Evolutionary conservation across 2,113 vertebrate genomes (phyloP).

Genomic region (Mionectes macconnelli): DNA sequence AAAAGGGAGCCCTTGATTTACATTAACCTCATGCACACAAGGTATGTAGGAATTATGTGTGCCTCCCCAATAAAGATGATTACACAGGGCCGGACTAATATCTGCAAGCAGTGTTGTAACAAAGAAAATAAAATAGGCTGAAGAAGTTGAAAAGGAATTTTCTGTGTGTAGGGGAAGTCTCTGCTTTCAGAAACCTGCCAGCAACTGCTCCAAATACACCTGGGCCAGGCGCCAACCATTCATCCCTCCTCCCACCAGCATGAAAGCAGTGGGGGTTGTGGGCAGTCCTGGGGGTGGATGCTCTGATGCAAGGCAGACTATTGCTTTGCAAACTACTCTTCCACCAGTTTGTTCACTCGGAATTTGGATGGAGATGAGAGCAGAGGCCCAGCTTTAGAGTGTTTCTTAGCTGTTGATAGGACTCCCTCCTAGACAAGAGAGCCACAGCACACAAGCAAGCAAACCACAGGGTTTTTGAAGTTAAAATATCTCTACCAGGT

Average conservation of each 20-base stretch:
- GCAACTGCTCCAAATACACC: neutral
- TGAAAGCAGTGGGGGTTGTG: accelerated
- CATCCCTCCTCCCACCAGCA: accelerated
- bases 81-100: neutral
- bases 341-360: neutral
- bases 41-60: neutral
- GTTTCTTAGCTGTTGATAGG: neutral
- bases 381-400: neutral
- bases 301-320: neutral
- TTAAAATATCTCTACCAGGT: neutral
- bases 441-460: neutral
- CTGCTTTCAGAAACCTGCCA: neutral
- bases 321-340: neutral
- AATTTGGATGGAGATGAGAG: neutral
- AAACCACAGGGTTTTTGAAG: neutral
- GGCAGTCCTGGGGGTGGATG: neutral
- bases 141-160: neutral
- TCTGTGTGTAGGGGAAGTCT: neutral
- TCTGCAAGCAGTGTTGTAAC: neutral
- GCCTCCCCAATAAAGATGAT: neutral
- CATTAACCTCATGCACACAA: neutral
- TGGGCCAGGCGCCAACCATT: neutral
- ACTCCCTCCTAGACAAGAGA: neutral
- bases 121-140: neutral
- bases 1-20: neutral